These are phyloP conservation scores for Nasalis larvatus DNA, from an alignment of 2,113 vertebrate species.

Conservation along the genomic window DNA sequence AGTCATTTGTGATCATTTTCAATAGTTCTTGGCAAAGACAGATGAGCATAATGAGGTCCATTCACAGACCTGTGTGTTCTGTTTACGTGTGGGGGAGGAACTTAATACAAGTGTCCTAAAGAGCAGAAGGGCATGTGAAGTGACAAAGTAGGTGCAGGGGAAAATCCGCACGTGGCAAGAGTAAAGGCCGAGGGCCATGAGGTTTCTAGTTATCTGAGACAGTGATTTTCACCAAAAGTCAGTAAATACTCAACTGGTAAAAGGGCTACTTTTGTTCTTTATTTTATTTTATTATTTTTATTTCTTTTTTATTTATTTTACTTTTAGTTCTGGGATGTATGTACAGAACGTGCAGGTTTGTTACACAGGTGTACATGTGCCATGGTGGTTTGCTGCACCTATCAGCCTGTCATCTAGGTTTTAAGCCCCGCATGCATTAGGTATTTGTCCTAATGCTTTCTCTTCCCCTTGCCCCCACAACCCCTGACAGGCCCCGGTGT, in stretches of 20 bases:
- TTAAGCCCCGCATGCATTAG: no score
- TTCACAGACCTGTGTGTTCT: constrained; percentile 12
- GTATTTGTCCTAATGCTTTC: no score
- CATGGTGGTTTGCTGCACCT: no score
- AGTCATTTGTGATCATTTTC: constrained; percentile 63
- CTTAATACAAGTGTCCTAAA: background rate
- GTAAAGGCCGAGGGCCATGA: background rate
- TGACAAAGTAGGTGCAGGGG: background rate
- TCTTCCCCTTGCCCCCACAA: no score
- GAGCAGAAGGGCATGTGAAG: background rate
- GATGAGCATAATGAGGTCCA: constrained; percentile 54
- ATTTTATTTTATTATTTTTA: background rate
- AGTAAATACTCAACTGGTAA: background rate
- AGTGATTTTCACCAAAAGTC: background rate
- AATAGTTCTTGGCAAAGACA: constrained; percentile 69
- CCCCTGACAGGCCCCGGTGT: no score
- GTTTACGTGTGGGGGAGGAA: background rate
- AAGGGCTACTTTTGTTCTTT: background rate
- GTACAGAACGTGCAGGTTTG: no score
- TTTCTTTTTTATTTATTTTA: no score
- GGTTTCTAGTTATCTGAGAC: background rate
- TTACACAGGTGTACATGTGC: no score
- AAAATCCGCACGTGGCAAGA: background rate
- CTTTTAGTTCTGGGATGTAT: no score
- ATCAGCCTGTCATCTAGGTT: no score